Percentiles rank a stretch among this genome's conserved stretches.
Conservation (phyloP, 2,113 vertebrate species). For the Synodontis membranacea region DNA sequence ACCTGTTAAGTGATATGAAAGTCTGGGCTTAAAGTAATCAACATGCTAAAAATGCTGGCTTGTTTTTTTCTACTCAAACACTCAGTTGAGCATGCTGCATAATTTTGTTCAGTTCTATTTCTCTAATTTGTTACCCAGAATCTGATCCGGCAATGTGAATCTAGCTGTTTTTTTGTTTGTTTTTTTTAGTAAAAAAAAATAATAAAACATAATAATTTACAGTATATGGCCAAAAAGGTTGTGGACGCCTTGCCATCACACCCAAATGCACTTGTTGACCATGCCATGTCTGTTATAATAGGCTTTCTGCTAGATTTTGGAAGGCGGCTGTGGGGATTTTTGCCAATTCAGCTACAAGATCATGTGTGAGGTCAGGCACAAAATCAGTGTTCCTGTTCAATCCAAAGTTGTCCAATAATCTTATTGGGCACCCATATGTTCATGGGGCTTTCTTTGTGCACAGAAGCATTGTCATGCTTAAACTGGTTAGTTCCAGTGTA, state of each 20-base stretch:
- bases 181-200: neutral
- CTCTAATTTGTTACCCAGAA: neutral
- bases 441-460: too few relatives aligned
- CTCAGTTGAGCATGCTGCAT: neutral
- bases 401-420: too few relatives aligned
- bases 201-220: neutral
- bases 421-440: too few relatives aligned
- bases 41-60: neutral
- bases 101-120: neutral
- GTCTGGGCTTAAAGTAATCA: neutral
- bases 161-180: neutral
- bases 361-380: neutral
- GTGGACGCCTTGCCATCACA: neutral
- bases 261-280: neutral
- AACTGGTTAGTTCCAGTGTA: too few relatives aligned
- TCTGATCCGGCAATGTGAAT: neutral
- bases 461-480: too few relatives aligned
- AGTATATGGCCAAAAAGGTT: neutral
- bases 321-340: neutral
- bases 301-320: neutral
- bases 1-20: neutral
- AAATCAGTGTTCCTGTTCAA: too few relatives aligned
- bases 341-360: too few relatives aligned
- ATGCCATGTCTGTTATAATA: neutral
- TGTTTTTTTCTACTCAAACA: neutral